Evolutionary conservation across 2,113 vertebrate species (phyloP), one percentile per base, ranked within the genome.

Genomic region (Prunella himalayana): DNA sequence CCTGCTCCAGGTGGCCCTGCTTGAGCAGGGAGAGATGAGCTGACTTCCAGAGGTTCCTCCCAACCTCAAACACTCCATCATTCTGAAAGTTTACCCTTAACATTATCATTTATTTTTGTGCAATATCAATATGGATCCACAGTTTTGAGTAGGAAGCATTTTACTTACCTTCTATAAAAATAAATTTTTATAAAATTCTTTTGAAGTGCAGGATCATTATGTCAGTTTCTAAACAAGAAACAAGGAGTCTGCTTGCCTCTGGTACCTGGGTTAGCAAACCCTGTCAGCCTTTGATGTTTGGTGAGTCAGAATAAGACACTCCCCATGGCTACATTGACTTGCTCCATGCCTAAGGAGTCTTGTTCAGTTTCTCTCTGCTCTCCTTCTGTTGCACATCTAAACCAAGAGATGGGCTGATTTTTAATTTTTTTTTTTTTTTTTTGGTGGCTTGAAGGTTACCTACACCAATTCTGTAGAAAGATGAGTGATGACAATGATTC

Each of bases 391-490:
- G 30, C 27, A n/a, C 1, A 5, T 68, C 42, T 84, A 71, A 82
- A 93, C 18, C 70, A 76, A 63, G 35, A 13, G 19, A 84, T 59
- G 15, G 25, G 11, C 41, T 65, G 30, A 15, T 45, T 76, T 69
- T 89, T 84, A 35, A 16, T 24, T 49, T 12, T 18, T 7, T 31
- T 14, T 42, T 22, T 20, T 47, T 28, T 20, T 39, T 61, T 61
- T 22, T 24, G 10, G 76, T 63, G 64, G 60, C 41, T 91, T 97
- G 70, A 95, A 97, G 57, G 92, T 97, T 64, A 95, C 95, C 49
- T 96, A 85, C 65, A 71, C 90, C 69, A 96, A 93, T 91, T 51
- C 88, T 95, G 77, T 89, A 94, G 71, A 95, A 96, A 70, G 92
- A 95, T 81, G 90, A 97, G 76, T 92, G 81, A 60, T 84, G 51